Percentiles rank a stretch among this genome's conserved stretches.
phyloP scores from a whole-genome alignment of 2,888 invertebrate species.

The Morinoia aosen region DNA sequence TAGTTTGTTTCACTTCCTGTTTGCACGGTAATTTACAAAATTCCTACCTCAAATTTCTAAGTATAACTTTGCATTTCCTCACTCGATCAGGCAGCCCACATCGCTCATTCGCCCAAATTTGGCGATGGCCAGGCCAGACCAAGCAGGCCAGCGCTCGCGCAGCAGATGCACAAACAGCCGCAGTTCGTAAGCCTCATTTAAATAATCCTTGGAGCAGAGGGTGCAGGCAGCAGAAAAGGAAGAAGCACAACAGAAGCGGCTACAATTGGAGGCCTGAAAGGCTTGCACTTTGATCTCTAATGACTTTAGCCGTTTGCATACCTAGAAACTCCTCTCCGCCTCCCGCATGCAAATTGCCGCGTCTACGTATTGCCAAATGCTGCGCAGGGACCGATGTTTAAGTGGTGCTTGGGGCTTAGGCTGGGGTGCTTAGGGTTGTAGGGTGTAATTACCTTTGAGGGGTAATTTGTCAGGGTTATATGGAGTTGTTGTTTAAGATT shows the following conservation, averaged over 20 bases:
- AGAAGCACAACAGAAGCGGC: background rate
- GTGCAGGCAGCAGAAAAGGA: background rate
- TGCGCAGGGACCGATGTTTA: background rate
- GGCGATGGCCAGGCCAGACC: too few relatives aligned
- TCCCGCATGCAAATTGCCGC: background rate
- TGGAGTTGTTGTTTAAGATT: too few relatives aligned
- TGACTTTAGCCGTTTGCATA: slow-evolving; percentile 12
- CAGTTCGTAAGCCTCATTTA: background rate
- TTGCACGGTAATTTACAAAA: too few relatives aligned
- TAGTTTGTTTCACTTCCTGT: too few relatives aligned
- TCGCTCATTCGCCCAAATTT: too few relatives aligned
- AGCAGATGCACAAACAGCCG: background rate
- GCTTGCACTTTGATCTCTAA: background rate
- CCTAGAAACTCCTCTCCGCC: background rate
- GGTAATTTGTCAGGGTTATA: background rate
- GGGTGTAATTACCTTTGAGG: background rate
- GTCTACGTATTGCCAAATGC: background rate
- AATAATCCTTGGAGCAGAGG: background rate
- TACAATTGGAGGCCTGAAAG: background rate
- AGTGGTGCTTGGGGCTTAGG: background rate
- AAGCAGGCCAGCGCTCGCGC: background rate
- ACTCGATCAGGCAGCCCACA: too few relatives aligned
- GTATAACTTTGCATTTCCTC: too few relatives aligned
- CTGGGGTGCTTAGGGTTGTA: background rate
- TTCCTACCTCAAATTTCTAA: too few relatives aligned